Base-by-base conservation (phyloP, 2,797 vertebrate species). In the Sebastes minor region DNA sequence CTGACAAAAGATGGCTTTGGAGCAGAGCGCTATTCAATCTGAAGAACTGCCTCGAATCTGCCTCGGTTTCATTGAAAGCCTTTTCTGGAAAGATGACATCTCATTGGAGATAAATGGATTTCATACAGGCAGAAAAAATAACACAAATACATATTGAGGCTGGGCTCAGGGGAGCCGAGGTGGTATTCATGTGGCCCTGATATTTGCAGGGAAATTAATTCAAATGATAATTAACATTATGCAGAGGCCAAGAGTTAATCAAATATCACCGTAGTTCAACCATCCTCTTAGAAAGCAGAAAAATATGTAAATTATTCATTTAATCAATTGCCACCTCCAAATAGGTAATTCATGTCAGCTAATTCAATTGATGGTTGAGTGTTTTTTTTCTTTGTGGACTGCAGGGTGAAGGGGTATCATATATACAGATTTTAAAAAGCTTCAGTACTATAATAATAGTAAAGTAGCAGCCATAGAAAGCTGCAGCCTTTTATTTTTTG, bases 161-260 rank as follows among this genome's bases (percentile, higher is more conserved):
- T 20, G n/a, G 10, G 10, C 32, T 56, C 67, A 2, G 16, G 4
- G 42, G 25, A 69, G 49, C 28, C 13, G 42, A 72, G 12, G 38
- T 20, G 70, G 1, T 9, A 25, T 74, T 81, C 62, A 70, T 25
- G 23, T 60, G 52, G 71, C 35, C 42, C 61, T 81, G 72, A 30
- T 57, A 75, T 69, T 61, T 68, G 30, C 27, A 65, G 71, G 38
- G 16, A 78, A 56, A 78, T 75, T 32, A 35, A 85, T 88, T 81
- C 25, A 78, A 71, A 80, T 73, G 4, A 46, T 35, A 42, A 85
- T 88, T 52, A 52, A 52, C 85, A 83, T 76, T 71, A 74, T 86
- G 70, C 52, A 78, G 59, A 49, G 56, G 61, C 18, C 6, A 46
- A 28, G 25, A 83, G 60, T 18, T 28, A 74, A 38, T 89, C 71